Conservation (phyloP, 2,797 vertebrate genomes). For the Spheniscus humboldti region DNA sequence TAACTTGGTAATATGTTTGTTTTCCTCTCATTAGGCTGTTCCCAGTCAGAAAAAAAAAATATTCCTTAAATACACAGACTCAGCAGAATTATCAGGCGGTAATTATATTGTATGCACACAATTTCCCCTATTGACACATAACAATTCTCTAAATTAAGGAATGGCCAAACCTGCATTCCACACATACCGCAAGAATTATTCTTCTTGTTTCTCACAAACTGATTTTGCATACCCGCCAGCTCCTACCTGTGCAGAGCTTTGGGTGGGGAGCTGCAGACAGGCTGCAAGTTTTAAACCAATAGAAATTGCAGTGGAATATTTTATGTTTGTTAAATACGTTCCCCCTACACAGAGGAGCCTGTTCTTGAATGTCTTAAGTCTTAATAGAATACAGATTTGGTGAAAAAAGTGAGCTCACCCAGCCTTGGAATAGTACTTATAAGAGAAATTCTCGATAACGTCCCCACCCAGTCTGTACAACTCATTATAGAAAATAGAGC, state of each 20-base stretch:
- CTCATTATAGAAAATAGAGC: constrained; percentile 42
- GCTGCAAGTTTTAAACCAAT: background rate
- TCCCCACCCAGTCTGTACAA: constrained; percentile 24
- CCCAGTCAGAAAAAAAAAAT: constrained; percentile 43
- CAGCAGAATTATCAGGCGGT: constrained; percentile 51
- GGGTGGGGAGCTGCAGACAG: background rate
- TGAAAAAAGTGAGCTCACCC: constrained; percentile 16
- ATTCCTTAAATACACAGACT: constrained; percentile 65
- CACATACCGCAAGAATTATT: constrained; percentile 12
- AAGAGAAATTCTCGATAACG: constrained; percentile 25
- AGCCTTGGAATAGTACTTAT: constrained; percentile 55
- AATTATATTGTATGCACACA: constrained; percentile 54
- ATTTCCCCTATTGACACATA: constrained; percentile 48
- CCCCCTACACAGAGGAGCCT: constrained; percentile 10
- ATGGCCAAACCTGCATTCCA: constrained; percentile 63
- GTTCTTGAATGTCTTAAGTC: constrained; percentile 22
- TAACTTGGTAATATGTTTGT: constrained; percentile 71
- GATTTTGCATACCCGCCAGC: constrained; percentile 13
- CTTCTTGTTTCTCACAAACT: constrained; percentile 53
- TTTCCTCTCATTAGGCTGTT: constrained; percentile 67
- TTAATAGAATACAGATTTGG: constrained; percentile 49
- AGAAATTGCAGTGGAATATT: background rate
- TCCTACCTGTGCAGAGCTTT: constrained; percentile 18
- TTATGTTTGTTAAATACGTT: constrained; percentile 3
- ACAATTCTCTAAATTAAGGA: constrained; percentile 57